These are phyloP conservation scores for Eilema depressum DNA, from an alignment of 2,888 invertebrate genomes.

Conservation along the genomic window DNA sequence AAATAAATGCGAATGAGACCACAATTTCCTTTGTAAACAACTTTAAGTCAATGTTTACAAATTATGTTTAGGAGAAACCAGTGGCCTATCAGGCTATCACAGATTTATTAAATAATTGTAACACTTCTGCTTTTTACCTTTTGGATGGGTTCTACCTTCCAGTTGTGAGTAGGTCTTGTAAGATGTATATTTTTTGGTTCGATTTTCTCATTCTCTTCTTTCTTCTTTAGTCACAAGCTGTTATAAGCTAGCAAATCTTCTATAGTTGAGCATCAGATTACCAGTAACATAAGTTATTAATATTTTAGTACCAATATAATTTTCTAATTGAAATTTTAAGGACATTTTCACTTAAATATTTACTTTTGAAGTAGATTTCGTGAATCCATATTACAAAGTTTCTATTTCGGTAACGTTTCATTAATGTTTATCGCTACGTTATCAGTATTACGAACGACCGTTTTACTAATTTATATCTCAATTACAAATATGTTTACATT, in stretches of 20 bases:
- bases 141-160: too few species aligned
- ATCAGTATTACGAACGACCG: slow-evolving; percentile 57
- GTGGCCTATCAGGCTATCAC: not conserved
- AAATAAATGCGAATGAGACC: not conserved
- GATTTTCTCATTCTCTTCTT: not conserved
- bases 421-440: slow-evolving; percentile 52
- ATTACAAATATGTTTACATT: slow-evolving; percentile 20
- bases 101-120: too few species aligned
- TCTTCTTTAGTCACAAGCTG: not conserved
- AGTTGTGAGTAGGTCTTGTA: too few species aligned
- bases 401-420: slow-evolving; percentile 51
- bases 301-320: not conserved
- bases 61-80: not conserved
- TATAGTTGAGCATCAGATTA: too few species aligned
- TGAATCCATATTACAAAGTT: slow-evolving; percentile 27
- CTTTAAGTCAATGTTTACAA: not conserved
- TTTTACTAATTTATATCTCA: slow-evolving; percentile 36
- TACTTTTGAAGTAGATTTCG: not conserved
- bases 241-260: not conserved
- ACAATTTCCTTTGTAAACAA: not conserved
- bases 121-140: not conserved
- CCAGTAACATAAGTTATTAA: too few species aligned
- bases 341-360: not conserved
- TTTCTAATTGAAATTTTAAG: not conserved
- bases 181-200: too few species aligned